These are phyloP conservation scores for Heteromyza rotundicornis DNA, from an alignment of 2,888 invertebrate species.

Conservation along the genomic window DNA sequence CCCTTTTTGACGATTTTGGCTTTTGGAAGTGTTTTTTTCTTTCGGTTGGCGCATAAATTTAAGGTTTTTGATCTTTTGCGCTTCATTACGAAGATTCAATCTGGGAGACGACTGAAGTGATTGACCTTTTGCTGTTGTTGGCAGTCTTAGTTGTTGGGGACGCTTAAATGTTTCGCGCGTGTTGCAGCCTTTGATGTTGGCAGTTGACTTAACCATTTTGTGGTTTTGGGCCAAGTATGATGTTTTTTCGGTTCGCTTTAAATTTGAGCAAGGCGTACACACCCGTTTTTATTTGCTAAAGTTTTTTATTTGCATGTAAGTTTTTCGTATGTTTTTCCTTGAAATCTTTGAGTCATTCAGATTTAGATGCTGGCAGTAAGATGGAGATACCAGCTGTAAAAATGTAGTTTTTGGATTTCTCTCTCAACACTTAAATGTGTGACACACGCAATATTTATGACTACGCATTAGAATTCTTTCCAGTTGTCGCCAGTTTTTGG, in stretches of 20 bases:
- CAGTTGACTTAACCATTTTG: not conserved
- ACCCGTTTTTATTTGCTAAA: not conserved
- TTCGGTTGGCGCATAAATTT: constrained; percentile 25
- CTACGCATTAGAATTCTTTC: no score
- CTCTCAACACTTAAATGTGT: not conserved
- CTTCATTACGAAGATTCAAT: constrained; percentile 22
- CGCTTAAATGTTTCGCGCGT: no score
- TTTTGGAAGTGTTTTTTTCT: constrained; percentile 5
- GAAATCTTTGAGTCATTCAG: not conserved
- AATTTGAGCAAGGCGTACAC: not conserved
- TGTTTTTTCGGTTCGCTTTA: not conserved
- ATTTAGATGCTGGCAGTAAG: no score
- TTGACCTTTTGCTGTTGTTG: constrained; percentile 22
- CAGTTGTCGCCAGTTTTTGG: no score
- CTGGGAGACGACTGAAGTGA: constrained; percentile 17
- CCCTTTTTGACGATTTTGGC: not conserved
- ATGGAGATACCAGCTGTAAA: no score
- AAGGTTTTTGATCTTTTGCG: constrained; percentile 30
- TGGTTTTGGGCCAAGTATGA: no score
- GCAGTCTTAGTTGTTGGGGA: no score
- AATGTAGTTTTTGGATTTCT: no score
- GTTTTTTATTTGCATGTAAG: not conserved
- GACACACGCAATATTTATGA: not conserved
- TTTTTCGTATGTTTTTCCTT: not conserved
- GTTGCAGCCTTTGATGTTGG: no score